Base-by-base conservation (phyloP, 2,797 vertebrate genomes). In the Pteronotus mesoamericanus region DNA sequence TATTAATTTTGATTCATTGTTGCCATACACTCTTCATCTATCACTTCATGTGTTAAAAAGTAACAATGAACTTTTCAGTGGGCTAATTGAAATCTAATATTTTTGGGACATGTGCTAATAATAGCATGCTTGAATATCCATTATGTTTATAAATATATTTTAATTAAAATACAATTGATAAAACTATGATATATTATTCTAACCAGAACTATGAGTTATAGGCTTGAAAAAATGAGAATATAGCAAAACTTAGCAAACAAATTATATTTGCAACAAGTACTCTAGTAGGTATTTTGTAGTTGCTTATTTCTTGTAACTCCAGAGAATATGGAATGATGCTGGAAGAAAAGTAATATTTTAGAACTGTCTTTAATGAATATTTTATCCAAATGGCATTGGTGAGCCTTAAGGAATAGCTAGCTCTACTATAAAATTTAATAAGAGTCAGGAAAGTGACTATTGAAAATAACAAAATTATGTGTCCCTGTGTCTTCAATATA, bases 301-400 rank as follows among this genome's bases (percentile, higher is more conserved):
- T 88, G 9, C 48, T 91, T 94, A 72, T 75, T 66, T 68, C 48
- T 88, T 72, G 92, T 91, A 82, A 75, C 46, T 96, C 14, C 21
- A 51, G 1, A 55, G 9, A 32, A 74, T 91, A n/a, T 44, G 53
- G 68, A 92, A 87, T n/a, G 34, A 29, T 39, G 90, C 97, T 98
- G 96, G 95, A 97, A 91, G 79, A 26, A 71, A 92, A 69, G 48
- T 39, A 64, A 94, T 82, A 96, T 0, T 90, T 32, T 3, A 95
- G 44, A 91, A 87, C 26, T 94, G 71, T 95, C 94, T 97, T 92
- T 97, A 98, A 98, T 91, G n/a, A 97, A 96, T 94, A 96, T 95
- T 96, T 98, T 90, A 94, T 91, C 16, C 51, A 96, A 97, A 95
- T 78, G 48, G 37, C 53, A 96, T 84, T 95, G 85, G 44, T 87